A percentile compares a stretch with the other conserved stretches of the same genome.
These are phyloP conservation scores for Heliothis subflexa DNA, from an alignment of 1,140 invertebrate genomes.

Conservation along the genomic window DNA sequence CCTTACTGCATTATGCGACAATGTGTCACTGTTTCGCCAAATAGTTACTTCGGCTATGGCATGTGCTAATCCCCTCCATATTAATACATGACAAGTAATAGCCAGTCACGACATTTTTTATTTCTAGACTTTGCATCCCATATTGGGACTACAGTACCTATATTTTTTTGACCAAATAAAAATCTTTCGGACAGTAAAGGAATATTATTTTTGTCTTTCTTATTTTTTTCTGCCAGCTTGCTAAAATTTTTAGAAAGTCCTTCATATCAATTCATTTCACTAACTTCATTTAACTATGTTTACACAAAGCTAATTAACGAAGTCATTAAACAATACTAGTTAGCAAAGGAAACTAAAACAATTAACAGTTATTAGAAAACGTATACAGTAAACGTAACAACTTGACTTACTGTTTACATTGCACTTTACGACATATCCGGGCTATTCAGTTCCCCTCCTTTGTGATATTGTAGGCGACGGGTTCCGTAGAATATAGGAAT, in stretches of 20 bases:
- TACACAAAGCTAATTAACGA: too few relatives aligned
- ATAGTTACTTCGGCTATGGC: neutral
- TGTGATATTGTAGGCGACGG: slow-evolving; percentile 16
- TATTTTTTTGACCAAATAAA: neutral
- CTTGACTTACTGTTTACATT: slow-evolving; percentile 20
- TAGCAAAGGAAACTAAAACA: too few relatives aligned
- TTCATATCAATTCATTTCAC: too few relatives aligned
- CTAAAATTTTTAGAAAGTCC: too few relatives aligned
- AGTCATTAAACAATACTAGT: too few relatives aligned
- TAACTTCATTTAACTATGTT: too few relatives aligned
- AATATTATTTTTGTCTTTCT: too few relatives aligned
- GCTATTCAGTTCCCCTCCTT: slow-evolving; percentile 38
- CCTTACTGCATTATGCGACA: neutral
- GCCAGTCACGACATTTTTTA: slow-evolving; percentile 1
- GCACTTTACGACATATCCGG: slow-evolving; percentile 5
- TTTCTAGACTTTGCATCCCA: neutral
- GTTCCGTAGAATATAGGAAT: neutral
- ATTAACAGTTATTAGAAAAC: too few relatives aligned
- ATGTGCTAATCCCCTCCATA: slow-evolving; percentile 14
- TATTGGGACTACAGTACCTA: neutral
- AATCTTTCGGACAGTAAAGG: neutral
- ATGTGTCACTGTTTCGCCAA: neutral
- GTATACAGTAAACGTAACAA: neutral
- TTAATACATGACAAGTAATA: neutral
- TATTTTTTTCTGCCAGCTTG: too few relatives aligned